These are phyloP conservation scores for Apodemia duryi DNA, from an alignment of 2,888 invertebrate genomes.

Conservation along the genomic window DNA sequence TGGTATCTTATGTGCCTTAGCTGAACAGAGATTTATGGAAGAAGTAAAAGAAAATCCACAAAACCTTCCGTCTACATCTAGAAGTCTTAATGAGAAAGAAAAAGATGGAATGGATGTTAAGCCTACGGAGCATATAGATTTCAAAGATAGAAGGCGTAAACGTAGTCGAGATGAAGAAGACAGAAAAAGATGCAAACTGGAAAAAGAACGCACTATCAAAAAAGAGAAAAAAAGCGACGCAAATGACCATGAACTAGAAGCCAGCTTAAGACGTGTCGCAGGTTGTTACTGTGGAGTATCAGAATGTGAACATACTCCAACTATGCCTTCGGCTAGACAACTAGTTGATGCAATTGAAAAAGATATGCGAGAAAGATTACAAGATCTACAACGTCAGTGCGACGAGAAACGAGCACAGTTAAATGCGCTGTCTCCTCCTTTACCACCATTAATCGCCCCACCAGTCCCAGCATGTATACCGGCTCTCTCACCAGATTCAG, in stretches of 20 bases:
- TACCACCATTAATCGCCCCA: constrained; percentile 58
- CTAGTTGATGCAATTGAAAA: constrained; percentile 87
- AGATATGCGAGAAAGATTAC: constrained; percentile 89
- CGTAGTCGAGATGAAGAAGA: constrained; percentile 64
- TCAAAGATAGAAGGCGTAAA: constrained; percentile 59
- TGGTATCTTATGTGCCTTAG: constrained; percentile 89
- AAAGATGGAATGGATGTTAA: constrained; percentile 44
- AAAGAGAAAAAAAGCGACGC: constrained; percentile 52
- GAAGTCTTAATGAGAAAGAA: constrained; percentile 52
- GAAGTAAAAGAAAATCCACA: constrained; percentile 79
- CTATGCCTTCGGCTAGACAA: constrained; percentile 73
- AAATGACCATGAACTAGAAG: constrained; percentile 63
- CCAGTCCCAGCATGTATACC: constrained; percentile 61
- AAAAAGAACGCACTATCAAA: constrained; percentile 67
- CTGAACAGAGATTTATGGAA: constrained; percentile 90
- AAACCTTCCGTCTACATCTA: constrained; percentile 42
- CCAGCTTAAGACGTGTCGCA: constrained; percentile 61
- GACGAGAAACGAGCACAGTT: constrained; percentile 91
- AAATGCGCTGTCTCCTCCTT: constrained; percentile 83
- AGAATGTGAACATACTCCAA: constrained; percentile 50
- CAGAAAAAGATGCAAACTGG: constrained; percentile 62
- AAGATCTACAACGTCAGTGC: constrained; percentile 89
- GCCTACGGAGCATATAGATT: constrained; percentile 61
- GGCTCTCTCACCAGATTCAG: constrained; percentile 68
- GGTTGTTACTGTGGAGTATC: constrained; percentile 55